These are phyloP conservation scores for Champsocephalus gunnari DNA, from an alignment of 2,797 vertebrate species.

Conservation along the genomic window DNA sequence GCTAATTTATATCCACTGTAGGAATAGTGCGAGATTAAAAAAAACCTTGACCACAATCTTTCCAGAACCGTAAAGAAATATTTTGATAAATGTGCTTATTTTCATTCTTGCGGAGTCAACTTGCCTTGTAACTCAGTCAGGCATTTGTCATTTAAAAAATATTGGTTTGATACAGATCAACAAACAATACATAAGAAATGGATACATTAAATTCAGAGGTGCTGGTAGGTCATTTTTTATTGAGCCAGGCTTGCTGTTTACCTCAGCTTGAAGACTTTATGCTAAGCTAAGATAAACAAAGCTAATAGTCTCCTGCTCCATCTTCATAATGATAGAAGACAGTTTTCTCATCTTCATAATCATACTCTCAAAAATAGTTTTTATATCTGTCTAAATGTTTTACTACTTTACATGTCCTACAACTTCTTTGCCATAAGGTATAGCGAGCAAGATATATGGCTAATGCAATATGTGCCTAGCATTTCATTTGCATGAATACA, in stretches of 20 bases:
- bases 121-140: too few species aligned
- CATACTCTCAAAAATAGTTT: not conserved
- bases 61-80: not conserved
- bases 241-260: not conserved
- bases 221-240: not conserved
- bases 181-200: not conserved
- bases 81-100: not conserved
- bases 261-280: not conserved
- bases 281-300: not conserved
- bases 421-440: not conserved
- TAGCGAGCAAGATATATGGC: not conserved
- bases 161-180: not conserved
- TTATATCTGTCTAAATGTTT: too few species aligned
- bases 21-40: not conserved
- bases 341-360: not conserved
- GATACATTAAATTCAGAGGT: not conserved
- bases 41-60: not conserved
- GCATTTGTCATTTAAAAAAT: not conserved
- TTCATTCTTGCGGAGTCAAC: not conserved
- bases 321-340: not conserved
- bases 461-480: not conserved
- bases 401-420: not conserved
- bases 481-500: conserved; percentile 6
- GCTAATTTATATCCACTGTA: conserved; percentile 1
- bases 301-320: not conserved